Base-by-base conservation (phyloP, 2,888 invertebrate species). In the Lochmaea crataegi region DNA sequence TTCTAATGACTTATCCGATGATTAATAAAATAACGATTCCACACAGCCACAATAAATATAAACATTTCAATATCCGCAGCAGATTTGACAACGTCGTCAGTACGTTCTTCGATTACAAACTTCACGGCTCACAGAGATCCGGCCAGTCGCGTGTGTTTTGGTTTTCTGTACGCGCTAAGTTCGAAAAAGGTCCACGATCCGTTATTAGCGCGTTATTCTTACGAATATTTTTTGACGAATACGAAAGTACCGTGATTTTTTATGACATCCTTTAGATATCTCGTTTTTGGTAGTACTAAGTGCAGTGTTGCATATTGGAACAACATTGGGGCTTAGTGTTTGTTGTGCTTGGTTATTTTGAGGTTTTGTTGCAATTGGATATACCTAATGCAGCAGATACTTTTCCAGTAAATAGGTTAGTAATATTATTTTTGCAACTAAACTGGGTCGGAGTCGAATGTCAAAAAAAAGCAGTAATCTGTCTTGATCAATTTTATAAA, bases 111-210 rank as follows among this genome's bases (percentile, higher is more conserved):
- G 75, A 73, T 72, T 72, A 71, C 76, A 53, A 72, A 75, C 61
- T 68, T 70, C 75, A 70, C 61, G 74, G 74, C 74, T 75, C 71
- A 70, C 61, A 60, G 69, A 64, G 75, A 76, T 72, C 56, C 58
- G 77, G 72, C 68, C 76, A 76, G 76, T 75, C 77, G 74, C 72
- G 72, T 67, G 77, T 64, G 72, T 76, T 75, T 72, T 66, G 73
- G 66, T 67, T 71, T 63, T 69, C 48, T 11, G 70, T 64, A 57
- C 61, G 71, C 71, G 72, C 65, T 51, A 65, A 75, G 48, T 75
- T 77, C 66, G 69, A 77, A 77, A 75, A 77, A 74, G 71, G 71
- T 68, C 57, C 26, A 41, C 64, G 58, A 65, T 64, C 72, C 72
- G 75, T 72, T 75, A 72, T n/a, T 45, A 41, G 18, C 61, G 70